Percentiles rank a stretch among this genome's conserved stretches.
Conservation (phyloP, 2,113 vertebrate species). For the Paraplagusia blochii region DNA sequence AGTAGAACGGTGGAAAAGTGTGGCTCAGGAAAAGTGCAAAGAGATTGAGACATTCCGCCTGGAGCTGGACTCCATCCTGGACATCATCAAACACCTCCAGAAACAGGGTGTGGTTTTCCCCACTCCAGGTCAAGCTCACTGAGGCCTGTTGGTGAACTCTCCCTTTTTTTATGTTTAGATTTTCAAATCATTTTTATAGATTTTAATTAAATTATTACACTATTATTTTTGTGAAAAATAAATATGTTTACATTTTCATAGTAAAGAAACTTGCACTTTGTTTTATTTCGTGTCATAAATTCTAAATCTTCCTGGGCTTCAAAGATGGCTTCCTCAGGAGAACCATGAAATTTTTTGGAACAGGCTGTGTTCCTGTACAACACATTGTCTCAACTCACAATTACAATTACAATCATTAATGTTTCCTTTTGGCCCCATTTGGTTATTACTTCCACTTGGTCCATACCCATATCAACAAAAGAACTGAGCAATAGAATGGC, state of each 20-base stretch:
- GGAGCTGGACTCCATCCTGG: conserved; percentile 90
- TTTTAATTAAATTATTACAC: conserved; percentile 1
- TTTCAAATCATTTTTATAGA: not conserved
- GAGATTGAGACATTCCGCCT: conserved; percentile 86
- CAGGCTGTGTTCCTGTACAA: no score
- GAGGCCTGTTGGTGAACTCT: not conserved
- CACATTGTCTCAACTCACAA: no score
- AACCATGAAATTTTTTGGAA: no score
- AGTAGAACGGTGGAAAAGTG: conserved; percentile 79
- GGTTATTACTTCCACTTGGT: no score
- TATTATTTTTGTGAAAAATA: conserved; percentile 1
- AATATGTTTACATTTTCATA: not conserved
- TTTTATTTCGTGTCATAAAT: no score
- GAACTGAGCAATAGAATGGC: no score
- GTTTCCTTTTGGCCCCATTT: no score
- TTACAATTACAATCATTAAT: no score
- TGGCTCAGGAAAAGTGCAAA: conserved; percentile 82
- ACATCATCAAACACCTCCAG: conserved; percentile 86
- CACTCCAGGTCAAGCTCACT: not conserved
- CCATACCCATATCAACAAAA: no score
- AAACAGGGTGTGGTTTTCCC: conserved; percentile 83
- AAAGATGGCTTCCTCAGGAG: no score
- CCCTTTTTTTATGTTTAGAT: not conserved
- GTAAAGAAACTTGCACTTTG: no score
- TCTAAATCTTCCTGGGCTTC: no score